These are phyloP conservation scores for Rhinogobius similis DNA, from an alignment of 2,113 vertebrate species.

Conservation along the genomic window DNA sequence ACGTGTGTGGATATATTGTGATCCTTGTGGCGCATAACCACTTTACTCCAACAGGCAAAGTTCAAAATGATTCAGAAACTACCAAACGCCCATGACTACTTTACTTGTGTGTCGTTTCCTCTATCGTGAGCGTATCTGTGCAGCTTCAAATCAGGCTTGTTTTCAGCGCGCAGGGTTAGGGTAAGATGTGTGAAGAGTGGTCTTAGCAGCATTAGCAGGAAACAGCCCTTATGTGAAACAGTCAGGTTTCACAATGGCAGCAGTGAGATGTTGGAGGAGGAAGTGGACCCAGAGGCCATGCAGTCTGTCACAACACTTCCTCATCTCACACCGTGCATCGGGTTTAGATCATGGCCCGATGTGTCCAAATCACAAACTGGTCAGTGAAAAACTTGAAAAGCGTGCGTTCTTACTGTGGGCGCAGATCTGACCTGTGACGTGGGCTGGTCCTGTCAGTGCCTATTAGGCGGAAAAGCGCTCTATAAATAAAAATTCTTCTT, in stretches of 20 bases:
- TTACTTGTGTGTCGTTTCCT: background rate
- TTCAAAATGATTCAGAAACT: too few relatives aligned
- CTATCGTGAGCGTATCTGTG: background rate
- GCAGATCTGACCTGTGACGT: background rate
- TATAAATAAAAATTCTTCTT: too few relatives aligned
- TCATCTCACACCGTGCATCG: constrained; percentile 23
- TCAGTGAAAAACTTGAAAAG: too few relatives aligned
- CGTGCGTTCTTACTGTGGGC: background rate
- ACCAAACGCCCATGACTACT: too few relatives aligned
- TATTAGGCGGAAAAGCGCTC: too few relatives aligned
- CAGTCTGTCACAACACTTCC: constrained; percentile 64
- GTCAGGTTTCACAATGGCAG: constrained; percentile 62
- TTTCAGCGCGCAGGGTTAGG: too few relatives aligned
- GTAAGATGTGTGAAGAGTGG: background rate
- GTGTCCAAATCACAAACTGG: too few relatives aligned
- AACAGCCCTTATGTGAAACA: constrained; percentile 35
- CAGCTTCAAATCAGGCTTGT: background rate
- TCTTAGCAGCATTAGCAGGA: constrained; percentile 35
- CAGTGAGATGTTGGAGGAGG: constrained; percentile 47
- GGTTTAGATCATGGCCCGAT: too few relatives aligned
- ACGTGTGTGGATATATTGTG: background rate
- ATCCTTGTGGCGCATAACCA: background rate
- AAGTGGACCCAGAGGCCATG: constrained; percentile 64
- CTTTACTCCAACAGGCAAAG: too few relatives aligned
- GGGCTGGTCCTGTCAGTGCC: too few relatives aligned